Conservation (phyloP, 2,888 invertebrate genomes). For the Apamea epomidion region DNA sequence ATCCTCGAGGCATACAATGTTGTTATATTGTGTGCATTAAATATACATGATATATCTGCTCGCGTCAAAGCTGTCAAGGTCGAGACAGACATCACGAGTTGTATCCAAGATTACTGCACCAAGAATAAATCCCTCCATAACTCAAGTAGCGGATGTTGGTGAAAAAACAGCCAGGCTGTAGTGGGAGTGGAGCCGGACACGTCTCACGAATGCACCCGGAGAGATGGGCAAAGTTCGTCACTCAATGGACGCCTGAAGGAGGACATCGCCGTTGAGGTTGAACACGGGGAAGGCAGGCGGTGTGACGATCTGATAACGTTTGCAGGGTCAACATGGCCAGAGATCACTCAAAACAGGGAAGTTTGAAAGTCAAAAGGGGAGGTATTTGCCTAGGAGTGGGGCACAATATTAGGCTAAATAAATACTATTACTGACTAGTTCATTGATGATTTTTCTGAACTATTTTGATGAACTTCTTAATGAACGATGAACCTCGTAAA, state of each 20-base stretch:
- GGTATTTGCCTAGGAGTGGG: background rate
- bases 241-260: too few relatives aligned
- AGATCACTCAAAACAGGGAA: background rate
- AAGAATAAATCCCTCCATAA: background rate
- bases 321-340: background rate
- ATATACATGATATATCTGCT: background rate
- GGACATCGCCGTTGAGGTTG: too few relatives aligned
- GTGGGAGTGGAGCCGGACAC: too few relatives aligned
- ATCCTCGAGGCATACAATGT: slow-evolving; percentile 4
- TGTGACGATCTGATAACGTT: too few relatives aligned
- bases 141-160: background rate
- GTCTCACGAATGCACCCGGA: too few relatives aligned
- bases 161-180: too few relatives aligned
- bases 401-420: background rate
- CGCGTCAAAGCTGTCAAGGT: slow-evolving; percentile 16
- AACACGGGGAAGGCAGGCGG: too few relatives aligned
- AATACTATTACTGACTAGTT: too few relatives aligned
- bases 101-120: background rate
- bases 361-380: background rate
- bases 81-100: background rate
- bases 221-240: too few relatives aligned
- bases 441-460: too few relatives aligned
- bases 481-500: background rate
- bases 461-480: background rate
- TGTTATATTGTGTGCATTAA: slow-evolving; percentile 5